Evolutionary conservation across 2,888 invertebrate genomes (phyloP), one percentile per base, ranked within the genome.

Genomic region (Heliconius cydno): DNA sequence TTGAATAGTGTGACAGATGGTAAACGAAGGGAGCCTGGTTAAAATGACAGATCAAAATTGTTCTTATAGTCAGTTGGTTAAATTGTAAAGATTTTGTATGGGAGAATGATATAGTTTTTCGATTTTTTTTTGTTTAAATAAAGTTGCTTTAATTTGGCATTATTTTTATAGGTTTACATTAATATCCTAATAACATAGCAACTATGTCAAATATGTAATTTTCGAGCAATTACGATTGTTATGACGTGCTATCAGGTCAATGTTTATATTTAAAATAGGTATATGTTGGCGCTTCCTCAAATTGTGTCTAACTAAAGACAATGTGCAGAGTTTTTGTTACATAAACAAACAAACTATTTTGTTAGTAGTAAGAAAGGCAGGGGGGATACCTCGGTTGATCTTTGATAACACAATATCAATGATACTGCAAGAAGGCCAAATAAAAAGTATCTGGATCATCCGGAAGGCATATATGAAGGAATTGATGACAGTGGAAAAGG

Each of bases 1-100:
- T 79, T 71, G 72, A 79, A 79, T 79, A 75, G 74, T 79, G 71
- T 79, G 79, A 79, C 72, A 79, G 79, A 79, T 79, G 77, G 66
- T 73, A 38, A 68, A 68, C 77, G 76, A 77, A 76, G 77, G 79
- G 76, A 79, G 72, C 72, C 66, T 12, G 60, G 72, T 79, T 52
- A 28, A 76, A 77, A 67, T 79, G 66, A 79, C 79, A 79, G 41
- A 79, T 79, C 41, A 41, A 68, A 79, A 75, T 75, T 68, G 72
- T 73, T 34, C 72, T 79, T 63, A 68, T 41, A 60, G 3, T 60
- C 22, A 60, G 22, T 60, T 60, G 15, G 52, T 25, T 60, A 38
- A 68, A 38, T 74, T 74, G 60, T 75, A 28, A n/a, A 22, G 28
- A 75, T 65, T 74, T 78, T 67, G 13, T 70, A 46, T 34, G 34